Percentiles rank a stretch among this genome's conserved stretches.
Conservation (phyloP, 2,888 invertebrate species). For the Cosmorhoe ocellata region DNA sequence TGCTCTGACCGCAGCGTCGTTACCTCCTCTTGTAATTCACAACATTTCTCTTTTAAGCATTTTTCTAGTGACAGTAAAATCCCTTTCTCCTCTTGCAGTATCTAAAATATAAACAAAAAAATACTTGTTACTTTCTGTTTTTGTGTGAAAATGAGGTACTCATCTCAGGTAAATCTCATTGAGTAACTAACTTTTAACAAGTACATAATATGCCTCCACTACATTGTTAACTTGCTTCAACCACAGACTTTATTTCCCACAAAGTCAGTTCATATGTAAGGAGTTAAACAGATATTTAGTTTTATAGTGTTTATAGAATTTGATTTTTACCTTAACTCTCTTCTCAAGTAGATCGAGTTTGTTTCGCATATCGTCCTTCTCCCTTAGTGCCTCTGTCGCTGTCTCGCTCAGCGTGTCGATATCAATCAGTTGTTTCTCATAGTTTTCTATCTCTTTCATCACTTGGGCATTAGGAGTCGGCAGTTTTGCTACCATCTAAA, state of each 20-base stretch:
- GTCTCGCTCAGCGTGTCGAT: constrained; percentile 88
- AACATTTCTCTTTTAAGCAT: constrained; percentile 88
- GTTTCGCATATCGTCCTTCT: constrained; percentile 84
- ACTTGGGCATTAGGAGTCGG: constrained; percentile 85
- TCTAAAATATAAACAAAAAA: constrained; percentile 70
- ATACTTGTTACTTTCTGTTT: too few relatives aligned
- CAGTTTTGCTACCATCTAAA: constrained; percentile 85
- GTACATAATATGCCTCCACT: too few relatives aligned
- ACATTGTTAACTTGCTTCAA: too few relatives aligned
- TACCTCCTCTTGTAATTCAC: constrained; percentile 88
- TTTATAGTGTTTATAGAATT: too few relatives aligned
- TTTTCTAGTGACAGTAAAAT: constrained; percentile 88
- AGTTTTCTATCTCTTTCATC: constrained; percentile 87
- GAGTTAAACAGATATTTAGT: too few relatives aligned
- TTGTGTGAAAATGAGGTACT: too few relatives aligned
- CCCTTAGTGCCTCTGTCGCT: constrained; percentile 86
- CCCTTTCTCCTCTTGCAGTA: constrained; percentile 89
- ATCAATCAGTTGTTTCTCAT: constrained; percentile 90
- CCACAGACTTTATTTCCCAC: too few relatives aligned
- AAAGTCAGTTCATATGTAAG: too few relatives aligned
- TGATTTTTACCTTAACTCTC: constrained; percentile 83
- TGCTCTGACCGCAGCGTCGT: constrained; percentile 81
- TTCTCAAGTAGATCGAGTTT: constrained; percentile 87
- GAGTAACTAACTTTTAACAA: too few relatives aligned
- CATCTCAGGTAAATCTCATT: too few relatives aligned